Evolutionary conservation across 2,113 vertebrate species (phyloP), one percentile per base, ranked within the genome.

Genomic region (Meles meles): DNA sequence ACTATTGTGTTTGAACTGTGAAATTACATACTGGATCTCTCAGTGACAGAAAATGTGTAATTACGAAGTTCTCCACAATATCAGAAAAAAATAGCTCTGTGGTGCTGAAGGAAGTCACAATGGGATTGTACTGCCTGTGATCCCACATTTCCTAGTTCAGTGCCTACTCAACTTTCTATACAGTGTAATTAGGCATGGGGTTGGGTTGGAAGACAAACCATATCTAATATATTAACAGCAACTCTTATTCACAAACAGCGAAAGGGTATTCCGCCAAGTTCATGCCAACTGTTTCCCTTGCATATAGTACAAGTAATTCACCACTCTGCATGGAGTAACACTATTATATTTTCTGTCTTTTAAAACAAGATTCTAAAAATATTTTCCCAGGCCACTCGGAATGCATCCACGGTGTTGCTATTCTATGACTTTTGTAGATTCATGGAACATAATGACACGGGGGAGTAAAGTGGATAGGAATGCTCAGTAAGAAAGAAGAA

Each of bases 241-340:
- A 94, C 95, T 97, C 97, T 98, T 98, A 98, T 97, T 98, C 98
- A 98, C 96, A 98, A 97, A 97, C 93, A 97, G 96, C 97, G 97
- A 97, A 98, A 98, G 89, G 85, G 20, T 91, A 71, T 97, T 97
- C 77, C 80, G 97, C 94, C 94, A 97, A 96, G 57, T 96, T 97
- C 97, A 97, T 97, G 96, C 90, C 97, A 98, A 97, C 61, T 94
- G 37, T 98, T 97, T 98, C 90, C 47, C 69, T 96, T 98, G 93
- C 90, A 98, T 98, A 98, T 94, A 98, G 97, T 97, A 97, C 93
- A 98, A 98, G 98, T 96, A 98, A 98, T 98, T 98, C 98, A 93
- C 97, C 96, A 94, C 97, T 97, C 97, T 47, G 97, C 93, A 96
- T 87, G 97, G 88, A 95, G 93, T 96, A 92, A 77, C 13, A 10